Evolutionary conservation across 2,888 invertebrate species (phyloP).

Genomic region (Pachymerium ferrugineum): DNA sequence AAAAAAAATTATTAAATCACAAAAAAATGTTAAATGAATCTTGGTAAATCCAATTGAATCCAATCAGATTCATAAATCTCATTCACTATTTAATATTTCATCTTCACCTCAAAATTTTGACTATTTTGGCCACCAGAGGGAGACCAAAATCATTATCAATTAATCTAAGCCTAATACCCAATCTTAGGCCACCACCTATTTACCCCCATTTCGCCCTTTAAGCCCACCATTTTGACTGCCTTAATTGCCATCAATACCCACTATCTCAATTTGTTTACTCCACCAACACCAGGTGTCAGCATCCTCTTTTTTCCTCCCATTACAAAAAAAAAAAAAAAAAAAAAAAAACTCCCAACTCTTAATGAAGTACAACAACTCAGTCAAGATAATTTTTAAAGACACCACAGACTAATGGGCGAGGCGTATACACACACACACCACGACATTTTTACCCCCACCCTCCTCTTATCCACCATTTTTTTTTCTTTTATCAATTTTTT

Average conservation of each 20-base stretch:
- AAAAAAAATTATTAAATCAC: no score
- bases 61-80: no score
- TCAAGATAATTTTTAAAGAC: conserved; percentile 10
- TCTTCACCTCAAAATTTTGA: no score
- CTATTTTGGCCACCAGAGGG: no score
- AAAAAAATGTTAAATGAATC: no score
- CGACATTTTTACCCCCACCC: background rate
- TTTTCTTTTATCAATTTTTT: background rate
- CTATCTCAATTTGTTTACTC: background rate
- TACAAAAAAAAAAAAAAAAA: background rate
- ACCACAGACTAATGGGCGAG: background rate
- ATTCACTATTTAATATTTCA: no score
- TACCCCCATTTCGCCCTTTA: no score
- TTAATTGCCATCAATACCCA: conserved; percentile 5
- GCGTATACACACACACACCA: background rate
- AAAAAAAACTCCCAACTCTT: background rate
- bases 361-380: background rate
- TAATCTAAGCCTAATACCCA: no score
- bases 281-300: background rate
- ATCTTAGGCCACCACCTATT: no score
- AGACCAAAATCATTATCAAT: no score
- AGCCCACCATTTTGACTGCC: no score
- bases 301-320: background rate
- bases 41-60: no score
- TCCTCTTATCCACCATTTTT: background rate